Conservation (phyloP, 2,797 vertebrate species). For the Enteromius paludinosus region DNA sequence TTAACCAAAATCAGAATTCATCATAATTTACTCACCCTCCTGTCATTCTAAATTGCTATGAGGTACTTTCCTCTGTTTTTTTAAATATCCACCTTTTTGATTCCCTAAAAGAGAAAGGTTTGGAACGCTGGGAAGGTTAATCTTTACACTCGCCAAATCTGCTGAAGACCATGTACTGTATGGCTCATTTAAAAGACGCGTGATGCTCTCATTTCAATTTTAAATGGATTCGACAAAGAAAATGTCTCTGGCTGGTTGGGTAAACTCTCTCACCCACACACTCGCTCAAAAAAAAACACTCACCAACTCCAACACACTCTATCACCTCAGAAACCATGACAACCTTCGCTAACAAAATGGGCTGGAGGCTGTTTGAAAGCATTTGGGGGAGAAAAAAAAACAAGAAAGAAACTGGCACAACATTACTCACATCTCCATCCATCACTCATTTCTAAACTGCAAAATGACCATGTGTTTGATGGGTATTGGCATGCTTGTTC, state of each 20-base stretch:
- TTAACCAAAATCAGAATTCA: background rate
- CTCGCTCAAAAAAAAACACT: background rate
- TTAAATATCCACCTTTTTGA: background rate
- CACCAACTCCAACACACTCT: conserved; percentile 23
- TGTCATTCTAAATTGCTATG: background rate
- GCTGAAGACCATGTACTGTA: background rate
- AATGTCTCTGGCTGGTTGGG: conserved; percentile 16
- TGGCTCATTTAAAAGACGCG: conserved; percentile 3
- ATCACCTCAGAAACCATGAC: conserved; percentile 43
- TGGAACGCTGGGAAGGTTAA: background rate
- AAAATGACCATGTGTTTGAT: background rate
- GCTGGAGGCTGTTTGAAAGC: conserved; percentile 32
- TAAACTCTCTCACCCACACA: conserved; percentile 29
- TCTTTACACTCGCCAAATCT: background rate
- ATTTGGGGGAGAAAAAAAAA: background rate
- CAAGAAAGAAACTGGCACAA: conserved; percentile 24
- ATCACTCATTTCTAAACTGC: background rate
- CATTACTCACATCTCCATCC: conserved; percentile 4
- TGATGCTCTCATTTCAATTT: conserved; percentile 32
- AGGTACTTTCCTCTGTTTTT: background rate
- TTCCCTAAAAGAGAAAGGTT: background rate
- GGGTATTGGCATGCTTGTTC: background rate
- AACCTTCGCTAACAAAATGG: conserved; percentile 45
- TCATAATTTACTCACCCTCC: background rate
- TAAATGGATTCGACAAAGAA: conserved; percentile 25